Evolutionary conservation across 1,140 invertebrate species (phyloP).

Genomic region (Drosophila arizonae): DNA sequence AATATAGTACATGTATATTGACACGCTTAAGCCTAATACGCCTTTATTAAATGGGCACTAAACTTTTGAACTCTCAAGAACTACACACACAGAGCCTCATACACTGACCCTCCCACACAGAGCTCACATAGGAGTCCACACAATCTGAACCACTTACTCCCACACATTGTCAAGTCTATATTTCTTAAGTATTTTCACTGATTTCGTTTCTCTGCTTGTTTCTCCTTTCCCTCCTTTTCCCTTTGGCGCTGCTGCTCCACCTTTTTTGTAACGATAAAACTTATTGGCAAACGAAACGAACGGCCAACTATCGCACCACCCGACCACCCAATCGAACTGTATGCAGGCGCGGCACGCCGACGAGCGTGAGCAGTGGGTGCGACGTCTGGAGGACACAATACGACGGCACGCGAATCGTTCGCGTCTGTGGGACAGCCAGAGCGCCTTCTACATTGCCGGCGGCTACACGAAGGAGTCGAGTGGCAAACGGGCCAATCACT

Average conservation of each 20-base stretch:
- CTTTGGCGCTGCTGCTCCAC: constrained; percentile 30
- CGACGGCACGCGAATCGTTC: constrained; percentile 89
- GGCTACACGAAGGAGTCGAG: constrained; percentile 78
- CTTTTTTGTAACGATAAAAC: constrained; percentile 71
- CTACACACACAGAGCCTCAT: neutral
- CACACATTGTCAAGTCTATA: neutral
- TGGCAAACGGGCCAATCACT: constrained; percentile 80
- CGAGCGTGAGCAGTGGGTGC: constrained; percentile 97
- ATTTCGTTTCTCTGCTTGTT: constrained; percentile 33
- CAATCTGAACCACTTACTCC: neutral
- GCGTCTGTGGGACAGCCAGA: constrained; percentile 83
- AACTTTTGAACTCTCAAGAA: constrained; percentile 22
- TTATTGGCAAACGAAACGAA: constrained; percentile 45
- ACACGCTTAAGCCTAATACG: neutral
- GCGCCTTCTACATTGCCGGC: constrained; percentile 64
- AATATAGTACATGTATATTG: too few relatives aligned
- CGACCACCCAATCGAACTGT: neutral
- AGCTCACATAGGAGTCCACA: neutral
- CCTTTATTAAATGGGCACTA: neutral
- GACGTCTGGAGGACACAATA: constrained; percentile 97
- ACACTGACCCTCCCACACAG: neutral
- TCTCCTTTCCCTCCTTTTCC: constrained; percentile 11
- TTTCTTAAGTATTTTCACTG: constrained; percentile 29
- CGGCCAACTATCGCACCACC: constrained; percentile 17
- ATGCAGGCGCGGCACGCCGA: constrained; percentile 93